phyloP scores from a whole-genome alignment of 2,797 vertebrate species.

The Leptoclinus maculatus region DNA sequence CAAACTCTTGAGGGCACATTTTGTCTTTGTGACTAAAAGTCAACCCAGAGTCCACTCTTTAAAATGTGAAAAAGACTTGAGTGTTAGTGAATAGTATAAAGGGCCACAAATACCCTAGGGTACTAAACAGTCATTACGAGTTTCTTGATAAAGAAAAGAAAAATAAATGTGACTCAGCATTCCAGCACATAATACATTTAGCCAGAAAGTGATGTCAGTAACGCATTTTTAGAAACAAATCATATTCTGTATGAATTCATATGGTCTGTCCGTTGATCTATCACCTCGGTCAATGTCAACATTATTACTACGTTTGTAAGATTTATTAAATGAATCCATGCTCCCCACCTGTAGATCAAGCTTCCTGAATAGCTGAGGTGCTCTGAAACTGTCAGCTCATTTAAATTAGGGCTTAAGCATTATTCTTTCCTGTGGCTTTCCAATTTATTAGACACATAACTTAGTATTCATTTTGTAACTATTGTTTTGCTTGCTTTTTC shows the following conservation, averaged over 20 bases:
- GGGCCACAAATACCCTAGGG: constrained; percentile 7
- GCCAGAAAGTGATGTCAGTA: background rate
- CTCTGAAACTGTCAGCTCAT: background rate
- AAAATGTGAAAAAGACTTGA: background rate
- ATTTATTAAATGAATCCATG: background rate
- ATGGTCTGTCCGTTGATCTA: background rate
- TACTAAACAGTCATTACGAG: background rate
- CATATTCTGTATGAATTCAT: background rate
- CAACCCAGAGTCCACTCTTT: background rate
- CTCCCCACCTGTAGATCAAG: background rate
- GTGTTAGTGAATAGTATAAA: background rate
- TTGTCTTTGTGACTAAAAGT: constrained; percentile 16
- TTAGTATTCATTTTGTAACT: background rate
- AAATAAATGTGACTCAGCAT: constrained; percentile 6
- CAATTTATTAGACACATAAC: background rate
- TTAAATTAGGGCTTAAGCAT: background rate
- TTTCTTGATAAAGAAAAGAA: constrained; percentile 13
- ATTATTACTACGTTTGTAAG: background rate
- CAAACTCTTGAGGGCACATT: background rate
- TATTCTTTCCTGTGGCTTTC: background rate
- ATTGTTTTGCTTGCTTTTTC: background rate
- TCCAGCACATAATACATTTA: background rate
- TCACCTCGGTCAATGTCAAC: background rate
- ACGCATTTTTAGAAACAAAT: background rate
- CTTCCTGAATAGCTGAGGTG: background rate